Percentiles rank a stretch among this genome's conserved stretches.
phyloP scores from a whole-genome alignment of 2,888 invertebrate genomes.

The Lasioglossum malachurum region DNA sequence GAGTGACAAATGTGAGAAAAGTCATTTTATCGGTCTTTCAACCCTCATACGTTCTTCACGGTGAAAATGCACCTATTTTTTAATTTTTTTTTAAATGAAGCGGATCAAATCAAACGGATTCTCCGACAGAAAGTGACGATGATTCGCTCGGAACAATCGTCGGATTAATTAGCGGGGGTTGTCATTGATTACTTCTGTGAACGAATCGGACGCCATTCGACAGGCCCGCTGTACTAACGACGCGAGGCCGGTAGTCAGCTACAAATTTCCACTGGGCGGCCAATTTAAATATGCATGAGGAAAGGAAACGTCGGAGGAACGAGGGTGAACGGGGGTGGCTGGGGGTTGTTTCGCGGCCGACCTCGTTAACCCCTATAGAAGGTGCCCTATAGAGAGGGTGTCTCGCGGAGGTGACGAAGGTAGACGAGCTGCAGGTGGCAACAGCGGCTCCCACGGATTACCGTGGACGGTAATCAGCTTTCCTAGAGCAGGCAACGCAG shows the following conservation, averaged over 20 bases:
- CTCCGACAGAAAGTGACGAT: neutral
- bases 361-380: slow-evolving; percentile 73
- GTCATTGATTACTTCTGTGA: neutral
- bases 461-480: slow-evolving; percentile 68
- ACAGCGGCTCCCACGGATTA: slow-evolving; percentile 58
- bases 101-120: neutral
- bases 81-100: too few species aligned
- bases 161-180: neutral
- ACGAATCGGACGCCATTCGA: slow-evolving; percentile 22
- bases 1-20: too few species aligned
- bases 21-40: too few species aligned
- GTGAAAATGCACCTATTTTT: neutral
- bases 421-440: slow-evolving; percentile 52
- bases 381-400: slow-evolving; percentile 19
- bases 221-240: slow-evolving; percentile 31
- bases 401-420: slow-evolving; percentile 52
- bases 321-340: slow-evolving; percentile 50
- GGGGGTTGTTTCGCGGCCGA: slow-evolving; percentile 72
- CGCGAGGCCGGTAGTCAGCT: slow-evolving; percentile 40
- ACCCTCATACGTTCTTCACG: too few species aligned
- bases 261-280: slow-evolving; percentile 71
- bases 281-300: slow-evolving; percentile 79
- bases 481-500: slow-evolving; percentile 45
- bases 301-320: slow-evolving; percentile 17
- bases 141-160: neutral